phyloP scores from a whole-genome alignment of 2,888 invertebrate species.

The Zaprionus bogoriensis region DNA sequence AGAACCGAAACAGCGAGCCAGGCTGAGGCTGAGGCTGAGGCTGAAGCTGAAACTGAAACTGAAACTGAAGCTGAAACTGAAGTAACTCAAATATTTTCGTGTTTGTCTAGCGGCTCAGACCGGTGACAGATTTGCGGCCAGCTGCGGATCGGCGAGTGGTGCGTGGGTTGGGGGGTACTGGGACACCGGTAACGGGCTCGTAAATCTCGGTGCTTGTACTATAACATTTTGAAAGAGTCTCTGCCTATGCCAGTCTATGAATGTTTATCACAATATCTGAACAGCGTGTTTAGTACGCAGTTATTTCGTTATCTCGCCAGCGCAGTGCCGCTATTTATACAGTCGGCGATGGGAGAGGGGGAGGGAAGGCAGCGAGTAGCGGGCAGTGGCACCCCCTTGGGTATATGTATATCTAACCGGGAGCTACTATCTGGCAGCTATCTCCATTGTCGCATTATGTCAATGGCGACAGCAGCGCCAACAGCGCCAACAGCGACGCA shows the following conservation, averaged over 20 bases:
- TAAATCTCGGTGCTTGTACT: slow-evolving; percentile 67
- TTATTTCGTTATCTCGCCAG: slow-evolving; percentile 70
- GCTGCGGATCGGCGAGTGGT: no score
- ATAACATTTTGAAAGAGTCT: slow-evolving; percentile 49
- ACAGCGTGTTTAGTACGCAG: slow-evolving; percentile 67
- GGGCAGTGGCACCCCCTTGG: slow-evolving; percentile 4
- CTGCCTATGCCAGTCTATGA: slow-evolving; percentile 26
- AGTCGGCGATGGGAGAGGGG: slow-evolving; percentile 21
- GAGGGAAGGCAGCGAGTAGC: no score
- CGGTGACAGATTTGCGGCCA: slow-evolving; percentile 78
- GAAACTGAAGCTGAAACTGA: slow-evolving; percentile 55
- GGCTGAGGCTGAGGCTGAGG: slow-evolving; percentile 19
- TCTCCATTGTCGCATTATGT: slow-evolving; percentile 69
- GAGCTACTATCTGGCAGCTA: slow-evolving; percentile 32
- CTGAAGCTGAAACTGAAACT: slow-evolving; percentile 20
- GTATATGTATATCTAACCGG: slow-evolving; percentile 20
- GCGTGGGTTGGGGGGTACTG: slow-evolving; percentile 4
- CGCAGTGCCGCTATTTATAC: slow-evolving; percentile 53
- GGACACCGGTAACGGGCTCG: slow-evolving; percentile 16
- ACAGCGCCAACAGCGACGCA: slow-evolving; percentile 18
- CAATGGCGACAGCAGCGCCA: slow-evolving; percentile 68
- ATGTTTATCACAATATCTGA: slow-evolving; percentile 72
- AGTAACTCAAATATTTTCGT: slow-evolving; percentile 71
- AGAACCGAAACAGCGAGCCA: slow-evolving; percentile 23
- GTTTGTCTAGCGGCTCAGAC: slow-evolving; percentile 67